Percentiles rank a stretch among this genome's conserved stretches.
These are phyloP conservation scores for Hoplostethus atlanticus DNA, from an alignment of 2,797 vertebrate genomes.

Conservation along the genomic window DNA sequence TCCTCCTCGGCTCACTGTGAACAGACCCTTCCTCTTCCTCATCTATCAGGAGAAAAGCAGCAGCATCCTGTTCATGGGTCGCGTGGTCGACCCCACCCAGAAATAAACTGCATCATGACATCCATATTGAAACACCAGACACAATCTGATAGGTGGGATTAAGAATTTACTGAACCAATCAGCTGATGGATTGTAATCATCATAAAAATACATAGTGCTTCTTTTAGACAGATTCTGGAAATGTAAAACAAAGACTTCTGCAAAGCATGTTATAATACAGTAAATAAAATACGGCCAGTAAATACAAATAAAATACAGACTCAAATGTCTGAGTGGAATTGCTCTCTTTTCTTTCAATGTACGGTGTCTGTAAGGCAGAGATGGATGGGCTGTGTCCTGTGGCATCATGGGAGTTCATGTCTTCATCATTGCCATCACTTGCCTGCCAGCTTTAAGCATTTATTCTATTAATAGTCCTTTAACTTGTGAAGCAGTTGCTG, in stretches of 20 bases:
- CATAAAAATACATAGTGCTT: conserved; percentile 75
- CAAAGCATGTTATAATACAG: conserved; percentile 76
- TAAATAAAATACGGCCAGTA: conserved; percentile 51
- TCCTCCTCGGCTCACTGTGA: conserved; percentile 86
- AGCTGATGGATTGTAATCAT: conserved; percentile 62
- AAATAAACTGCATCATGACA: conserved; percentile 50
- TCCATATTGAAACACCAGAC: conserved; percentile 44
- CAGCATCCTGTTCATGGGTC: conserved; percentile 88
- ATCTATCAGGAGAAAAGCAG: conserved; percentile 87
- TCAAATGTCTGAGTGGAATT: conserved; percentile 32
- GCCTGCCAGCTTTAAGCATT: not conserved
- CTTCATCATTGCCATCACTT: conserved; percentile 11
- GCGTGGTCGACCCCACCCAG: conserved; percentile 85
- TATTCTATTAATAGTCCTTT: not conserved
- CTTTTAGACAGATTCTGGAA: conserved; percentile 49
- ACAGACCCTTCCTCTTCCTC: conserved; percentile 90
- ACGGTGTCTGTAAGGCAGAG: conserved; percentile 67
- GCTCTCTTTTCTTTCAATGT: conserved; percentile 32
- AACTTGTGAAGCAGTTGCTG: conserved; percentile 1
- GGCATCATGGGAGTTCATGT: conserved; percentile 49
- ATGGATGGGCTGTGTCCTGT: conserved; percentile 59
- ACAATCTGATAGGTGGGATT: conserved; percentile 56
- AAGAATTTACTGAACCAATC: conserved; percentile 73
- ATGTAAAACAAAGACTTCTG: conserved; percentile 59
- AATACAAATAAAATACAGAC: conserved; percentile 52